Conservation (phyloP, 1,140 invertebrate genomes). For the Aphaenogaster rudis region DNA sequence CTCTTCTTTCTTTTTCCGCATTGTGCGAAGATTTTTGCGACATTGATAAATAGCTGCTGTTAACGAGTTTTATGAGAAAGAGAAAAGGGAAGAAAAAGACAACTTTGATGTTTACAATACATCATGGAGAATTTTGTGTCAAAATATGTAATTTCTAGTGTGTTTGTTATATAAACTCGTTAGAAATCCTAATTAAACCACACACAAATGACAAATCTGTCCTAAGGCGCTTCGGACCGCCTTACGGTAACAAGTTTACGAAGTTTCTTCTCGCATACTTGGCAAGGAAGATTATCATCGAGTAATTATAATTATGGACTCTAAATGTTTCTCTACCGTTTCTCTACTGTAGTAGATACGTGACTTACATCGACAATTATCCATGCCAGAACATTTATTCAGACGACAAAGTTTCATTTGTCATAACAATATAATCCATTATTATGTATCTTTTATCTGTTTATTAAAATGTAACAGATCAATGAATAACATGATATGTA, state of each 20-base stretch:
- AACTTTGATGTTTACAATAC: constrained; percentile 40
- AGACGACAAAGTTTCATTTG: not conserved
- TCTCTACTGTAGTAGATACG: not conserved
- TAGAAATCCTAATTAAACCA: constrained; percentile 73
- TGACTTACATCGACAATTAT: constrained; percentile 27
- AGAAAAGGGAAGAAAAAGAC: not conserved
- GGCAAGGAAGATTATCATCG: constrained; percentile 60
- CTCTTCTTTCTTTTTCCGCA: not conserved
- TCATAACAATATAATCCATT: not conserved
- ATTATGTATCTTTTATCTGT: not conserved
- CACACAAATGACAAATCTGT: constrained; percentile 70
- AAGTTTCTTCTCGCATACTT: constrained; percentile 67
- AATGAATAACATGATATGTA: not conserved
- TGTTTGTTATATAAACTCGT: constrained; percentile 64
- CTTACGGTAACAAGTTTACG: constrained; percentile 65
- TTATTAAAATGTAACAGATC: not conserved
- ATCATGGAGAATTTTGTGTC: constrained; percentile 30
- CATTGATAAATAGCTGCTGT: constrained; percentile 61
- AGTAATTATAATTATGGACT: constrained; percentile 53
- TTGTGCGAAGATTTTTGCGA: constrained; percentile 47
- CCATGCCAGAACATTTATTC: not conserved
- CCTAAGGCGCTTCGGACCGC: constrained; percentile 57
- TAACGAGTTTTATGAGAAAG: constrained; percentile 46
- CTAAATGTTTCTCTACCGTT: constrained; percentile 24
- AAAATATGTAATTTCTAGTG: constrained; percentile 53